These are phyloP conservation scores for Minunthozetes semirufus DNA, from an alignment of 2,888 invertebrate species.

Conservation along the genomic window DNA sequence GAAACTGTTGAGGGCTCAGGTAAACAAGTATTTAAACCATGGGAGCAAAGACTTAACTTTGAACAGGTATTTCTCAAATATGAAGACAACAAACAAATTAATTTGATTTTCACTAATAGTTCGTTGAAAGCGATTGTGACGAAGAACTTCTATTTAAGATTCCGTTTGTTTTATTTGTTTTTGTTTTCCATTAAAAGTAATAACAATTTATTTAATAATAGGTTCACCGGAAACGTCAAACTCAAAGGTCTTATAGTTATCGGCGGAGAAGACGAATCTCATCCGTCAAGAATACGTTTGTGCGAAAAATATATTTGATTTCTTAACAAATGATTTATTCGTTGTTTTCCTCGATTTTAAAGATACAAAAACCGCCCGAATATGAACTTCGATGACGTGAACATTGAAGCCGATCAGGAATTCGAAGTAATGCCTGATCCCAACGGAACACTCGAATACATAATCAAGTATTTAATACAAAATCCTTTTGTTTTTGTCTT, in stretches of 20 bases:
- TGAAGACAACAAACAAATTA: slow-evolving; percentile 3
- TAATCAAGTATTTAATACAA: slow-evolving; percentile 65
- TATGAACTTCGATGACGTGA: slow-evolving; percentile 85
- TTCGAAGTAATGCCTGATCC: slow-evolving; percentile 76
- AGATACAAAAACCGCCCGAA: slow-evolving; percentile 87
- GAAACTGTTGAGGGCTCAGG: slow-evolving; percentile 79
- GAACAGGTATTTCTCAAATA: slow-evolving; percentile 56
- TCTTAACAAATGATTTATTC: background rate
- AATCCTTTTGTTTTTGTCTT: background rate
- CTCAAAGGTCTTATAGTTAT: slow-evolving; percentile 85
- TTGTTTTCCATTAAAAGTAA: too few species aligned
- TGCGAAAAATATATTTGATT: slow-evolving; percentile 52
- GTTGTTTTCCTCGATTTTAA: slow-evolving; percentile 29
- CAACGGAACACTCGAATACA: slow-evolving; percentile 74
- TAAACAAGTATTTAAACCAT: slow-evolving; percentile 80
- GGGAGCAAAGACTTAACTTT: slow-evolving; percentile 73
- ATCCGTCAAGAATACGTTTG: slow-evolving; percentile 80
- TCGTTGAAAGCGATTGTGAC: slow-evolving; percentile 92
- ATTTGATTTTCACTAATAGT: slow-evolving; percentile 55
- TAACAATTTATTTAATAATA: slow-evolving; percentile 44
- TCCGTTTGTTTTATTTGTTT: slow-evolving; percentile 66
- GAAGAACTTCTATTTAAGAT: slow-evolving; percentile 93
- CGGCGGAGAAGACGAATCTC: slow-evolving; percentile 77
- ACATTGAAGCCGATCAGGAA: slow-evolving; percentile 70
- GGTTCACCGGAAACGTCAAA: slow-evolving; percentile 89